Conservation (phyloP, 2,797 vertebrate genomes). For the Simalia tracyae region DNA sequence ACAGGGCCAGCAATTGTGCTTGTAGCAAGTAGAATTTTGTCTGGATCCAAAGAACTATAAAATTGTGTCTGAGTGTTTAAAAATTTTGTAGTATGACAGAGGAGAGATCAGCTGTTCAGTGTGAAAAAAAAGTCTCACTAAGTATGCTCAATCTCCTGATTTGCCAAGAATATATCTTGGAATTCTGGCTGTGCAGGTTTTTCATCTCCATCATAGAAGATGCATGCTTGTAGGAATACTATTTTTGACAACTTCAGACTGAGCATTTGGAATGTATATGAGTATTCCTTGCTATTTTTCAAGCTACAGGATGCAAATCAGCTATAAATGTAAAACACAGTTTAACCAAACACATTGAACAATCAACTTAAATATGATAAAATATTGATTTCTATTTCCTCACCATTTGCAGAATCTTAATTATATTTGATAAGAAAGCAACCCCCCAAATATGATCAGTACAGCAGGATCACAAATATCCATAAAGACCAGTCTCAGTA, state of each 20-base stretch:
- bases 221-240: background rate
- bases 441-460: background rate
- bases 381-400: background rate
- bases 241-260: background rate
- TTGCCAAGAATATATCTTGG: background rate
- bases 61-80: background rate
- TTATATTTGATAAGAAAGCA: background rate
- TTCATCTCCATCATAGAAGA: background rate
- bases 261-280: background rate
- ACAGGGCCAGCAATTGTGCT: background rate
- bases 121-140: background rate
- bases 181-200: background rate
- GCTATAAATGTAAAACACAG: background rate
- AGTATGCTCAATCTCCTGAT: background rate
- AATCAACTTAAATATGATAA: background rate
- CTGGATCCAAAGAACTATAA: background rate
- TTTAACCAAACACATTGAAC: background rate
- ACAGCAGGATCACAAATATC: background rate
- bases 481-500: background rate
- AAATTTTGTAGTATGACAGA: background rate
- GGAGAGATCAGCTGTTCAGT: background rate
- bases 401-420: background rate
- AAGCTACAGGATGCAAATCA: background rate
- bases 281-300: background rate
- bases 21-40: too few species aligned